These are phyloP conservation scores for Mesopsocus fuscifrons DNA, from an alignment of 2,888 invertebrate species.

Conservation along the genomic window DNA sequence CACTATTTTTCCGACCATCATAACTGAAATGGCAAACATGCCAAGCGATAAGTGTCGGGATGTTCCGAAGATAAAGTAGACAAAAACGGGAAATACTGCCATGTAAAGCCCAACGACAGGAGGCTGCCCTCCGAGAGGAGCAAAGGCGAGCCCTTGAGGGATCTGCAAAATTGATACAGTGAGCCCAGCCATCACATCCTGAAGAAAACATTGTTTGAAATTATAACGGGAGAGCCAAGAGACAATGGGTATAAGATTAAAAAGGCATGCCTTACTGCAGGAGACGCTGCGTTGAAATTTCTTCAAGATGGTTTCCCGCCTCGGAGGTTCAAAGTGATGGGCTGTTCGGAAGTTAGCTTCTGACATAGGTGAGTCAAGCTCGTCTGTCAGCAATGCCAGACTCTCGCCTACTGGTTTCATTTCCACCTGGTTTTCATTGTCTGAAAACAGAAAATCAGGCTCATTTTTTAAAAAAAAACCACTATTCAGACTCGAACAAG, in stretches of 20 bases:
- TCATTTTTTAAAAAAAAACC: too few relatives aligned
- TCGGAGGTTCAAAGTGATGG: background rate
- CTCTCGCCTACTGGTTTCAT: too few relatives aligned
- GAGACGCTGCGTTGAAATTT: background rate
- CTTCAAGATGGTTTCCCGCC: background rate
- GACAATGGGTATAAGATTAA: slow-evolving; percentile 33
- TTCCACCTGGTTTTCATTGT: background rate
- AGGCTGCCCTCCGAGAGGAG: slow-evolving; percentile 14
- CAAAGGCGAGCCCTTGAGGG: slow-evolving; percentile 46
- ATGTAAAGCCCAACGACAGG: slow-evolving; percentile 15
- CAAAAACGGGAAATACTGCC: slow-evolving; percentile 14
- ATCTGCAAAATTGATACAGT: slow-evolving; percentile 82
- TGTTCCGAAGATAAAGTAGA: slow-evolving; percentile 16
- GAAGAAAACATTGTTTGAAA: slow-evolving; percentile 36
- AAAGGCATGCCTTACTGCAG: slow-evolving; percentile 19
- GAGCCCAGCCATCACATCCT: slow-evolving; percentile 64
- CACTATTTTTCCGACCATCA: slow-evolving; percentile 15
- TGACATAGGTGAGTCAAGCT: too few relatives aligned
- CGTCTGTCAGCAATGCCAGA: too few relatives aligned
- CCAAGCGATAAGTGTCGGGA: slow-evolving; percentile 15
- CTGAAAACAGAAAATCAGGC: background rate
- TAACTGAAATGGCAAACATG: slow-evolving; percentile 14
- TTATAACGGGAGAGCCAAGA: slow-evolving; percentile 48
- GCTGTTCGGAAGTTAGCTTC: background rate
- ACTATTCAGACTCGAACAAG: too few relatives aligned